These are phyloP conservation scores for Hirudinaria manillensis DNA, from an alignment of 2,888 invertebrate genomes.

Conservation along the genomic window DNA sequence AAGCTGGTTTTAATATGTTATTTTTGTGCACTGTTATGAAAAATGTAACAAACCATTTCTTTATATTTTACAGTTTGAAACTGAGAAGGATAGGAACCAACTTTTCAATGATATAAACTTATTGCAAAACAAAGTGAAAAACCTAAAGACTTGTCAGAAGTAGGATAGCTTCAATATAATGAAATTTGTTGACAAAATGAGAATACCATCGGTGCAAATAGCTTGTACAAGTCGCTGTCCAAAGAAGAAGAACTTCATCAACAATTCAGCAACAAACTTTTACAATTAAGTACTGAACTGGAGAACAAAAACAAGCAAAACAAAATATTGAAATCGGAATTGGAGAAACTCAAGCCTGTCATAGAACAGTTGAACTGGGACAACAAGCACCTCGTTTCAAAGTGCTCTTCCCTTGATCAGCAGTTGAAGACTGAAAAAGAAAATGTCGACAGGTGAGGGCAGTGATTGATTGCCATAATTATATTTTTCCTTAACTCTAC, in stretches of 20 bases:
- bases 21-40: neutral
- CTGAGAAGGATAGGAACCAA: constrained; percentile 22
- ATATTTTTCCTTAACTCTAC: neutral
- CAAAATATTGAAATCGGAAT: neutral
- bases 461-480: neutral
- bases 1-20: constrained; percentile 1
- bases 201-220: neutral
- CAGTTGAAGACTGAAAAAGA: constrained; percentile 20
- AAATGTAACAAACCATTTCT: no score
- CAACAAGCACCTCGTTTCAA: neutral
- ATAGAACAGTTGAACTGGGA: neutral
- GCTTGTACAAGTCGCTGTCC: constrained; percentile 21
- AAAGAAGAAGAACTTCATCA: constrained; percentile 28
- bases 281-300: constrained; percentile 7
- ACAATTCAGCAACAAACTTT: constrained; percentile 10
- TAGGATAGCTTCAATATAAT: neutral
- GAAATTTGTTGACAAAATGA: no score
- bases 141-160: constrained; percentile 20
- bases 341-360: neutral
- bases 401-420: neutral
- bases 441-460: constrained; percentile 8
- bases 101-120: constrained; percentile 9
- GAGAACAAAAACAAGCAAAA: constrained; percentile 5
- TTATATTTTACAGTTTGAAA: neutral
- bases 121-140: constrained; percentile 14